These are phyloP conservation scores for Anguilla anguilla DNA, from an alignment of 2,797 vertebrate species.

Conservation along the genomic window DNA sequence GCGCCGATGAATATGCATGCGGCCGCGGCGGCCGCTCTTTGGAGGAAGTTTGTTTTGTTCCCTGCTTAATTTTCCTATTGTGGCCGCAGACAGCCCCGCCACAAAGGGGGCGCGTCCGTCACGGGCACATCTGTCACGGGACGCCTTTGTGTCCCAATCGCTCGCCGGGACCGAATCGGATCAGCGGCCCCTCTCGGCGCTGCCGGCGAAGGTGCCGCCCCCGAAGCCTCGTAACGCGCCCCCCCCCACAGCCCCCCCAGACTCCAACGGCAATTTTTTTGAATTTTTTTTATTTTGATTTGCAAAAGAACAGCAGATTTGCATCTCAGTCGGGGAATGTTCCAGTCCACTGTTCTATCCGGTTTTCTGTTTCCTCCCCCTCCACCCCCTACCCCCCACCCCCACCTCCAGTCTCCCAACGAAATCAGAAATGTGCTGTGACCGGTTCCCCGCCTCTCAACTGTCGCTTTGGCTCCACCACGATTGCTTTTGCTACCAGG, in stretches of 20 bases:
- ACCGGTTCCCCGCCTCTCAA: neutral
- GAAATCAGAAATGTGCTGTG: neutral
- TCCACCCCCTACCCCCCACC: neutral
- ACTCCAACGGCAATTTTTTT: neutral
- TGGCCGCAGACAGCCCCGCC: neutral
- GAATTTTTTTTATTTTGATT: neutral
- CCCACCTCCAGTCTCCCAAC: neutral
- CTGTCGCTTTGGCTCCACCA: neutral
- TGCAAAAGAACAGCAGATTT: neutral
- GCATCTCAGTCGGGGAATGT: slow-evolving; percentile 8
- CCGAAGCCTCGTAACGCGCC: neutral
- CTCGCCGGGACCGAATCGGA: neutral
- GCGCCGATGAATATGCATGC: neutral
- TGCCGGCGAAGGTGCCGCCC: neutral
- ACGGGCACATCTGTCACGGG: neutral
- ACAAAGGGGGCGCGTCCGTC: neutral
- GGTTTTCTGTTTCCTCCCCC: neutral
- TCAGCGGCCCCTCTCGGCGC: neutral
- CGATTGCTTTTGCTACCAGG: neutral
- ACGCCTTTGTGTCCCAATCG: neutral
- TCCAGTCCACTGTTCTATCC: neutral
- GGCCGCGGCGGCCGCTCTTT: neutral
- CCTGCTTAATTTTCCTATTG: slow-evolving; percentile 1
- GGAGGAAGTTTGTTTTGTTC: slow-evolving; percentile 4
- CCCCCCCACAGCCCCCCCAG: neutral